Percentiles rank a stretch among this genome's conserved stretches.
These are phyloP conservation scores for Drosophila recens DNA, from an alignment of 2,888 invertebrate species.

Conservation along the genomic window DNA sequence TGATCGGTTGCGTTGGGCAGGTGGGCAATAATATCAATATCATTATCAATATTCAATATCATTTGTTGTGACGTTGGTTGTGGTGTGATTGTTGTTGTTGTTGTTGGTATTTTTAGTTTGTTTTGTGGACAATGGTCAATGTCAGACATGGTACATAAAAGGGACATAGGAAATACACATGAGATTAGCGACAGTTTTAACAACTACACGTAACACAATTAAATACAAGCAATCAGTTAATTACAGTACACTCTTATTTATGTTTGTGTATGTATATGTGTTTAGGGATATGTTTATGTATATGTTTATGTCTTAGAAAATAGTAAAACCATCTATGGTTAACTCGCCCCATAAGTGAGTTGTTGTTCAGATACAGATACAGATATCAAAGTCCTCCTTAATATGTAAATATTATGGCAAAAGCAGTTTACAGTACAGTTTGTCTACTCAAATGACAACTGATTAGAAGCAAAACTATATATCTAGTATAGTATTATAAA, in stretches of 20 bases:
- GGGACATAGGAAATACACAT: constrained; percentile 60
- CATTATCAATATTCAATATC: too few species aligned
- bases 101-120: constrained; percentile 43
- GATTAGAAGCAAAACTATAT: constrained; percentile 1
- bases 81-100: constrained; percentile 31
- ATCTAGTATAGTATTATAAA: background rate
- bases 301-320: background rate
- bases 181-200: constrained; percentile 59
- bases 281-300: background rate
- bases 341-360: background rate
- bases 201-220: constrained; percentile 23
- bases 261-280: background rate
- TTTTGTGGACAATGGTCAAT: constrained; percentile 49
- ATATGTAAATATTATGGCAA: background rate
- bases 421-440: background rate
- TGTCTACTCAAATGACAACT: background rate
- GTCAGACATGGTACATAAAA: constrained; percentile 59
- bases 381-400: background rate
- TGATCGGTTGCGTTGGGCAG: constrained; percentile 37
- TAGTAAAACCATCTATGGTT: background rate
- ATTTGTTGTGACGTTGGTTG: constrained; percentile 18
- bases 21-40: constrained; percentile 19
- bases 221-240: constrained; percentile 24
- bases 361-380: background rate
- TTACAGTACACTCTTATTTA: constrained; percentile 1